Conservation (phyloP, 2,113 vertebrate genomes). For the Neolamprologus toae region DNA sequence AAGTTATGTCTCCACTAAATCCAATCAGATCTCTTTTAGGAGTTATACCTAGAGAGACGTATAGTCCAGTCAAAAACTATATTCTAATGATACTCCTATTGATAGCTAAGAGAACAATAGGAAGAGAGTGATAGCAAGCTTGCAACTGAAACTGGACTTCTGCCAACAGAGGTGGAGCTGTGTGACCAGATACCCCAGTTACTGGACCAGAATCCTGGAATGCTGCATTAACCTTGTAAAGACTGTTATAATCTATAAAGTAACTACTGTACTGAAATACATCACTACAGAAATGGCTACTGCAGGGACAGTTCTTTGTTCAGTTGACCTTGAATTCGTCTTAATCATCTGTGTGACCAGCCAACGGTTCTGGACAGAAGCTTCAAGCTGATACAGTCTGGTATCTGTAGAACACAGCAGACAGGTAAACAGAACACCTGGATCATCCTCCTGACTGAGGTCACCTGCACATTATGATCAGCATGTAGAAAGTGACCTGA, state of each 20-base stretch:
- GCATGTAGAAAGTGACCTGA: not conserved
- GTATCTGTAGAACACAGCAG: not conserved
- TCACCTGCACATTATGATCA: not conserved
- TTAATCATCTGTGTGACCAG: not conserved
- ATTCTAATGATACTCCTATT: not conserved
- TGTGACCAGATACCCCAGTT: not conserved
- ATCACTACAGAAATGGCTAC: not conserved
- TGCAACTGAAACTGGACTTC: not conserved
- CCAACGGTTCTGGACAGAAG: rapidly evolving
- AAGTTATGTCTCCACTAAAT: not conserved
- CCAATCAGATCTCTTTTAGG: not conserved
- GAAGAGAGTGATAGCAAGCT: not conserved
- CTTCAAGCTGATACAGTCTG: not conserved
- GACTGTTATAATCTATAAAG: not conserved
- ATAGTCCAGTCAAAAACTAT: not conserved
- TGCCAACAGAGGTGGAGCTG: not conserved
- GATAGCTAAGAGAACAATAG: not conserved
- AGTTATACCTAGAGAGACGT: not conserved
- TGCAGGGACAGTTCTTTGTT: not conserved
- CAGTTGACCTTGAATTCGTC: not conserved
- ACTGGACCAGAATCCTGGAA: not conserved
- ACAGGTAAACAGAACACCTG: not conserved
- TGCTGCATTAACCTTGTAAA: not conserved
- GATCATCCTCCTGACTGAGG: not conserved
- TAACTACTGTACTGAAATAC: not conserved